Evolutionary conservation across 2,797 vertebrate genomes (phyloP).

Genomic region (Dermochelys coriacea): DNA sequence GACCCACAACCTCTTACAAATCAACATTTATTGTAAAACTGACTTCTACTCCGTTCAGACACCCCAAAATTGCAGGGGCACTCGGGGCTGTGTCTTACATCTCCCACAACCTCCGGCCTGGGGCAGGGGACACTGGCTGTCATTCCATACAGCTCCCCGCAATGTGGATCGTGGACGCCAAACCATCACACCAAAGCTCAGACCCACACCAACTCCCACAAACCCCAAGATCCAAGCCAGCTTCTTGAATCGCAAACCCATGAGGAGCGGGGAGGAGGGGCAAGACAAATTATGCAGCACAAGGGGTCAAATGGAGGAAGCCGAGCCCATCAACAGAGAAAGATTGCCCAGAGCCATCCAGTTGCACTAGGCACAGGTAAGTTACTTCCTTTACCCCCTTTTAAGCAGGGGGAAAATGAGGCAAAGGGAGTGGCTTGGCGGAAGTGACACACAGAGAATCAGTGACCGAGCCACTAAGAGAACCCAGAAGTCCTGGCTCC

Average conservation of each 20-base stretch:
- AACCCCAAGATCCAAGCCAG: neutral
- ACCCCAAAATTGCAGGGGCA: neutral
- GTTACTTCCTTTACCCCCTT: neutral
- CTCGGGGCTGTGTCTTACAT: neutral
- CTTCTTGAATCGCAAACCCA: neutral
- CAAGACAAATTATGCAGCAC: neutral
- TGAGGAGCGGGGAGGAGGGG: rapidly evolving
- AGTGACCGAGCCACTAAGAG: neutral
- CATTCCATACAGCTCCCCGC: neutral
- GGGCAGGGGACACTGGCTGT: neutral
- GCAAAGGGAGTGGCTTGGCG: neutral
- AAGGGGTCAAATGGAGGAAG: neutral
- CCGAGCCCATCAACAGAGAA: neutral
- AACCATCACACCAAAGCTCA: neutral
- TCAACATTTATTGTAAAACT: neutral
- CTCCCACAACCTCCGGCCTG: neutral
- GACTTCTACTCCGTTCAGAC: neutral
- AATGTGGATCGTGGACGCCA: neutral
- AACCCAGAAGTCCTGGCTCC: neutral
- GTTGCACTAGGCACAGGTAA: neutral
- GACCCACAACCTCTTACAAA: neutral
- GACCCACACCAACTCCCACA: neutral
- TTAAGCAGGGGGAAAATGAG: neutral
- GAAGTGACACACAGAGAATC: neutral
- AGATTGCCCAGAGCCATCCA: neutral